A percentile compares a stretch with the other conserved stretches of the same genome.
These are phyloP conservation scores for Anthopleura sola DNA, from an alignment of 64 coral and sea anemone species.

Conservation along the genomic window DNA sequence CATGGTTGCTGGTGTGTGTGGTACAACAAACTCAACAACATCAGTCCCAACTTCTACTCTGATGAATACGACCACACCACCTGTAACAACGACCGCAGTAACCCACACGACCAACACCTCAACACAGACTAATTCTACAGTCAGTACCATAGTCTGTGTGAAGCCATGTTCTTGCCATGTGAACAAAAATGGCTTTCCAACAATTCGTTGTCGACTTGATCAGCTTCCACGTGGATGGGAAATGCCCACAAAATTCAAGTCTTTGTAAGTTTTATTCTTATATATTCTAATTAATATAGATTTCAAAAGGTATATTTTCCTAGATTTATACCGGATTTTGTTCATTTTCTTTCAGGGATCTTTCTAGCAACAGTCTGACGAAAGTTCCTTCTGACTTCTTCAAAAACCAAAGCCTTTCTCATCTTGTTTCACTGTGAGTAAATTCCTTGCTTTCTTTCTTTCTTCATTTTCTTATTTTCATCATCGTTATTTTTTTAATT, in stretches of 20 bases:
- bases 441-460: not conserved
- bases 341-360: slow-evolving; percentile 9
- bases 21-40: not conserved
- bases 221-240: not conserved
- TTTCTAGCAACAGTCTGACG: not conserved
- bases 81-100: not conserved
- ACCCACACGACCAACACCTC: not conserved
- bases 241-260: not conserved
- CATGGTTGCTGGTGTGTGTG: not conserved
- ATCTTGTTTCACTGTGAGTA: slow-evolving; percentile 20
- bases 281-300: not conserved
- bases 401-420: not conserved
- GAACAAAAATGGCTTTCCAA: not conserved
- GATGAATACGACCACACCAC: not conserved
- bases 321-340: not conserved
- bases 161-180: slow-evolving; percentile 7
- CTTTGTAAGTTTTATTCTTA: slow-evolving; percentile 6
- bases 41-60: not conserved
- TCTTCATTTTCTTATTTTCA: not conserved
- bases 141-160: slow-evolving; percentile 4
- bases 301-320: not conserved
- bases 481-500: not conserved
- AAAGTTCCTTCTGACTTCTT: slow-evolving; percentile 5
- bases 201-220: not conserved
- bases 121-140: not conserved